A percentile compares a stretch with the other conserved stretches of the same genome.
Evolutionary conservation across 2,113 vertebrate species (phyloP).

Genomic region (Pseudolaguvia tuberculata): DNA sequence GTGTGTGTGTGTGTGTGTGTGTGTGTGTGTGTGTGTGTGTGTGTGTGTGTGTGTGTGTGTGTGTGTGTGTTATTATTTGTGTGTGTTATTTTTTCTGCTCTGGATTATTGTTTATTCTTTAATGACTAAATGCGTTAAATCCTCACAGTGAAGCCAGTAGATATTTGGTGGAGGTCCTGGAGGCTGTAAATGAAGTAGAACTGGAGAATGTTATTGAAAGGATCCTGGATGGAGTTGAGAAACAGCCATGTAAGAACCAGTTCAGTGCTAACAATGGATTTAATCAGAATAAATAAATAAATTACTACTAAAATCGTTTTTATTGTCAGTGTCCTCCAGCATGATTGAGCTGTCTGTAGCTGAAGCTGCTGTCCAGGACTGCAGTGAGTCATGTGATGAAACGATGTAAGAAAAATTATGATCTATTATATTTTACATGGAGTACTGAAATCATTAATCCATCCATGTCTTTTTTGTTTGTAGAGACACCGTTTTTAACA

Average conservation of each 20-base stretch:
- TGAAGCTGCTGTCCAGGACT: constrained; percentile 87
- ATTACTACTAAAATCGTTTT: background rate
- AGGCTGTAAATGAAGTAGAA: constrained; percentile 71
- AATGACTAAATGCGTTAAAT: background rate
- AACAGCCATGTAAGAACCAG: constrained; percentile 75
- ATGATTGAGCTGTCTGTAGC: constrained; percentile 85
- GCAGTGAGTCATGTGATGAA: constrained; percentile 83
- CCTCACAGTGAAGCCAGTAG: constrained; percentile 79
- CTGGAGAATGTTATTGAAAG: constrained; percentile 81
- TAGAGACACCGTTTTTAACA: constrained; percentile 93
- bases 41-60: too few relatives aligned
- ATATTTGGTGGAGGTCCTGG: constrained; percentile 79
- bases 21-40: too few relatives aligned
- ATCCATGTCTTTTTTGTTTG: constrained; percentile 44
- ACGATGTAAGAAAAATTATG: constrained; percentile 70
- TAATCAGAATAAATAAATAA: background rate
- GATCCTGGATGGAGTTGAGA: constrained; percentile 87
- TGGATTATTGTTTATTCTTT: background rate
- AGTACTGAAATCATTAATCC: background rate
- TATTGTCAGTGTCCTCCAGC: constrained; percentile 77
- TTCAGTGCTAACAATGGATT: background rate
- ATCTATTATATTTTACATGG: background rate
- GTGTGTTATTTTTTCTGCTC: too few relatives aligned
- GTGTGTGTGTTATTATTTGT: too few relatives aligned
- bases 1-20: too few relatives aligned